phyloP scores from a whole-genome alignment of 2,113 vertebrate genomes.

The Mirza zaza region DNA sequence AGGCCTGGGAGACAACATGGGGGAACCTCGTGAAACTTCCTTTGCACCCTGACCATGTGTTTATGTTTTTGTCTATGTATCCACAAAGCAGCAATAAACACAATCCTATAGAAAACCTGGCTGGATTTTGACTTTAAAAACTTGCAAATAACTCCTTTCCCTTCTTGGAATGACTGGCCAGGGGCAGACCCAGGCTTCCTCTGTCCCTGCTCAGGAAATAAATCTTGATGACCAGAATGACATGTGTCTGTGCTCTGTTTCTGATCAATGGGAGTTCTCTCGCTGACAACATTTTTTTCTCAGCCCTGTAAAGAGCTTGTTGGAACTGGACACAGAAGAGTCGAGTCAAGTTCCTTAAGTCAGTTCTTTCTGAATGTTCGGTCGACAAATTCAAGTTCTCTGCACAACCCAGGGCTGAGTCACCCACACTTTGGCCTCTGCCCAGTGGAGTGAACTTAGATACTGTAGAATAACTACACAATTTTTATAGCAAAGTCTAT shows the following conservation, averaged over 20 bases:
- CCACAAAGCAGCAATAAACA: not conserved
- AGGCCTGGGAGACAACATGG: not conserved
- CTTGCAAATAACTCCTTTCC: not conserved
- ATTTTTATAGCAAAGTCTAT: conserved; percentile 43
- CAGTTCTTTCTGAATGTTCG: conserved; percentile 42
- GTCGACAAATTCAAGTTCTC: conserved; percentile 38
- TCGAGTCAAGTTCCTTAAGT: conserved; percentile 41
- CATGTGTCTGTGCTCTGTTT: not conserved
- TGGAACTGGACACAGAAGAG: conserved; percentile 50
- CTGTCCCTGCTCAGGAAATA: not conserved
- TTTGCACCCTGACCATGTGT: not conserved
- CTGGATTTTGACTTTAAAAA: not conserved
- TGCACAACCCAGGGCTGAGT: conserved; percentile 58
- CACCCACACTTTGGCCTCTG: conserved; percentile 28
- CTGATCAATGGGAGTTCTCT: not conserved
- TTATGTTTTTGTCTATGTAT: not conserved
- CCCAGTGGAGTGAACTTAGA: not conserved
- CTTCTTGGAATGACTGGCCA: not conserved
- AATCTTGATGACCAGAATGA: not conserved
- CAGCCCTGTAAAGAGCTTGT: not conserved
- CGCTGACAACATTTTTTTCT: not conserved
- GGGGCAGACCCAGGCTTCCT: not conserved
- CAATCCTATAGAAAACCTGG: not conserved
- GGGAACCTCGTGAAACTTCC: not conserved
- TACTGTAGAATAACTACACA: conserved; percentile 11